phyloP scores from a whole-genome alignment of 2,113 vertebrate genomes.

The Pitta sordida region DNA sequence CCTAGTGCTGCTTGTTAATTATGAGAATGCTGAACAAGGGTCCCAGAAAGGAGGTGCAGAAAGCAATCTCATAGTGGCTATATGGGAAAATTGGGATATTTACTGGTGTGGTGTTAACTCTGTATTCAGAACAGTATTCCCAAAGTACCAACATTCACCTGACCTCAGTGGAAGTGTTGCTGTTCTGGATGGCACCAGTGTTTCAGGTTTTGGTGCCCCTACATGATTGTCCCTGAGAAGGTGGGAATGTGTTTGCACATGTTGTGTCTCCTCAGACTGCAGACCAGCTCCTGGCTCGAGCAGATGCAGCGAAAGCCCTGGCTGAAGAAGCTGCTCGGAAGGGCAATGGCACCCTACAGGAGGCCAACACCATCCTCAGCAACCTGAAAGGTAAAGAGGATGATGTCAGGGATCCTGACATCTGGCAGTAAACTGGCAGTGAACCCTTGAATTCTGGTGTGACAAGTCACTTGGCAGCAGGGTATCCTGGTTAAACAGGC shows the following conservation, averaged over 20 bases:
- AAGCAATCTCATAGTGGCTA: neutral
- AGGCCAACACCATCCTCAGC: constrained; percentile 89
- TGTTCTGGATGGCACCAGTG: rapidly evolving
- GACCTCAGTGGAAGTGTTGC: neutral
- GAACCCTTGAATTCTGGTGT: neutral
- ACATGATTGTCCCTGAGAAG: neutral
- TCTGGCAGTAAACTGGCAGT: neutral
- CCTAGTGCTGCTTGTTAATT: neutral
- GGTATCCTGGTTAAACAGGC: neutral
- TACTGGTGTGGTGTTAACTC: neutral
- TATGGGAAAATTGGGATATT: neutral
- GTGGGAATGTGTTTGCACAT: neutral
- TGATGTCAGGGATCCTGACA: too few species aligned
- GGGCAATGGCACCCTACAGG: constrained; percentile 84
- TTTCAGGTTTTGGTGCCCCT: neutral
- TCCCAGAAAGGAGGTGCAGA: neutral
- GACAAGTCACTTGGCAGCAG: neutral
- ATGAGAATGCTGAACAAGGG: neutral
- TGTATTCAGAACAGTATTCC: neutral
- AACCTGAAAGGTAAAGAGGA: constrained; percentile 84
- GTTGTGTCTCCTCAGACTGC: constrained; percentile 80
- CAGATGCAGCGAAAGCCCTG: constrained; percentile 91
- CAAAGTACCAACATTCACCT: neutral
- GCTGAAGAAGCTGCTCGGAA: constrained; percentile 93
- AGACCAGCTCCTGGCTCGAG: constrained; percentile 93